Evolutionary conservation across 1,140 invertebrate species (phyloP).

Genomic region (Apolygus lucorum): DNA sequence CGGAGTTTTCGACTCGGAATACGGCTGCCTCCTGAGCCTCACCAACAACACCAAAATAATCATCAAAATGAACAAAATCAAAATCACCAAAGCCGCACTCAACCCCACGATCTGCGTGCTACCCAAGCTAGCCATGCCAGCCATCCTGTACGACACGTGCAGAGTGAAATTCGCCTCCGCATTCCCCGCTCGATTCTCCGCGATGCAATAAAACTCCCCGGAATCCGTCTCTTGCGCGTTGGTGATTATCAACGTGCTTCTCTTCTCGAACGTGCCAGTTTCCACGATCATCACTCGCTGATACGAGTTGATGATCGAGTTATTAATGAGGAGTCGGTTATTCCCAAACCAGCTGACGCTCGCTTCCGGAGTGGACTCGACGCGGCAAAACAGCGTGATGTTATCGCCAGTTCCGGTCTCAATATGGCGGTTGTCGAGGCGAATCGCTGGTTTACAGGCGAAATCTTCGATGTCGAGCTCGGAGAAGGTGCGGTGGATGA

Average conservation of each 20-base stretch:
- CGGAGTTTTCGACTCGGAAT: slow-evolving; percentile 64
- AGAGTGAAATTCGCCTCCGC: slow-evolving; percentile 87
- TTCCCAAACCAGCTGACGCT: slow-evolving; percentile 81
- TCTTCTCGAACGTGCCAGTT: slow-evolving; percentile 58
- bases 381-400: slow-evolving; percentile 69
- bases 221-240: slow-evolving; percentile 81
- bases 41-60: slow-evolving; percentile 63
- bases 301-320: slow-evolving; percentile 66
- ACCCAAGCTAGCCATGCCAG: slow-evolving; percentile 67
- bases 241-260: slow-evolving; percentile 69
- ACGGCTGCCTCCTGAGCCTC: slow-evolving; percentile 55
- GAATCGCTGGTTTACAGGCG: slow-evolving; percentile 74
- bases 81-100: slow-evolving; percentile 66
- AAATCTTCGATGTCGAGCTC: slow-evolving; percentile 73
- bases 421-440: slow-evolving; percentile 62
- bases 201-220: slow-evolving; percentile 82
- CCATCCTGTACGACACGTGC: slow-evolving; percentile 63
- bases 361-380: slow-evolving; percentile 70
- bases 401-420: slow-evolving; percentile 72
- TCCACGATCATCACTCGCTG: slow-evolving; percentile 73
- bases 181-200: slow-evolving; percentile 82
- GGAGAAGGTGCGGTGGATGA: slow-evolving; percentile 58
- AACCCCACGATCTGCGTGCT: slow-evolving; percentile 77
- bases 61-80: slow-evolving; percentile 66
- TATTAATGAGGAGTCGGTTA: slow-evolving; percentile 67